Evolutionary conservation across 2,888 invertebrate genomes (phyloP), one percentile per base, ranked within the genome.

Genomic region (Cephus rjabovi): DNA sequence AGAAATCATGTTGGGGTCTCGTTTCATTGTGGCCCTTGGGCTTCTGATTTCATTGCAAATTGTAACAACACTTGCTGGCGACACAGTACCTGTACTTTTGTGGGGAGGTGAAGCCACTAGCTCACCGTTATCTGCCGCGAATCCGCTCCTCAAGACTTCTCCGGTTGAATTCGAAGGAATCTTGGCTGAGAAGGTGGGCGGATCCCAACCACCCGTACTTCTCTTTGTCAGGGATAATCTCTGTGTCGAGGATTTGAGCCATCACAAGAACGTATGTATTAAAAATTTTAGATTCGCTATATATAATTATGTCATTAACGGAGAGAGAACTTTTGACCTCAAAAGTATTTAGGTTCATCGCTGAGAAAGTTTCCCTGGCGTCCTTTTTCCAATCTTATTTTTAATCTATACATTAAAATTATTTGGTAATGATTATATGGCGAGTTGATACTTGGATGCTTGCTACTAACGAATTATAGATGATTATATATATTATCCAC

Each of bases 201-300:
- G 83, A 69, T 86, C 89, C 11, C 91, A 92, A 9, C 90, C 92
- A 0, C 91, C 93, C 73, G 90, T 93, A 0, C 92, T 93, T 23
- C 90, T 94, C n/a, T 94, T 94, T 84, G 87, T 92, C 40, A 94
- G 93, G 77, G 91, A 93, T 80, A 93, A 93, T 12, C 86, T 95
- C 1, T 94, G 94, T 30, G 92, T 93, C 3, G 95, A 95, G 87
- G 94, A 95, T 90, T 92, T 95, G 77, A 93, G 93, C 6, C 89
- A 90, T 78, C 93, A 93, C 23, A 56, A 56, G 23, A 23, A 56
- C 23, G 56, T 56, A 56, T 9, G 56, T 56, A 56, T 56, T 56
- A 56, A 56, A 23, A 56, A 56, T 23, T 9, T 56, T 23, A 56
- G 23, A 56, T 56, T 23, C 9, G 23, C 23, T 56, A 15, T 23